A percentile compares a stretch with the other conserved stretches of the same genome.
Evolutionary conservation across 1,140 invertebrate species (phyloP).

Genomic region (Tyrophagus putrescentiae): DNA sequence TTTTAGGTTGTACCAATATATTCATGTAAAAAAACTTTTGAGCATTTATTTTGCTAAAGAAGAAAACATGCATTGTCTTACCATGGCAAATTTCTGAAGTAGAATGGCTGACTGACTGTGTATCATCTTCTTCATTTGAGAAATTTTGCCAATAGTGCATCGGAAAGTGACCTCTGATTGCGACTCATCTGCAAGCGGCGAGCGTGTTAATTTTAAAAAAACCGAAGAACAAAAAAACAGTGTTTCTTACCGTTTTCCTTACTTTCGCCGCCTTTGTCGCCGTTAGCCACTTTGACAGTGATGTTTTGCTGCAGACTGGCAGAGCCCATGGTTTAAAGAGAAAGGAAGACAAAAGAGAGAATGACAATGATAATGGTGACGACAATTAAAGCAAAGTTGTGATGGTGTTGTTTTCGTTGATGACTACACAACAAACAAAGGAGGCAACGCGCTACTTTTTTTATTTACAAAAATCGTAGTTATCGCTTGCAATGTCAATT

Average conservation of each 20-base stretch:
- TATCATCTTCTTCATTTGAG: slow-evolving; percentile 72
- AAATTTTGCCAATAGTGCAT: slow-evolving; percentile 71
- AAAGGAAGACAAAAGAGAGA: no score
- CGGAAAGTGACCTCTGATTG: slow-evolving; percentile 85
- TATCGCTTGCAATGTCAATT: no score
- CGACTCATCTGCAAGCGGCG: slow-evolving; percentile 56
- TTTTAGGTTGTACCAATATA: neutral
- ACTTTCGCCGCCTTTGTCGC: neutral
- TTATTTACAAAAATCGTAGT: no score
- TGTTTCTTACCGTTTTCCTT: slow-evolving; percentile 14
- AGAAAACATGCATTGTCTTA: slow-evolving; percentile 17
- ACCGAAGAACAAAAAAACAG: neutral
- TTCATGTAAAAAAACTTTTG: neutral
- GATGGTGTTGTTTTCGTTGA: no score
- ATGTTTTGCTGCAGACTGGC: no score
- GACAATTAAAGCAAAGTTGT: no score
- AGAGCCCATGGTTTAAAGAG: no score
- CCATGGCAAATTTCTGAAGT: slow-evolving; percentile 88
- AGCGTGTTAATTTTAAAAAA: no score
- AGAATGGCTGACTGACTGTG: slow-evolving; percentile 81
- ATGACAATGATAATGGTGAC: no score
- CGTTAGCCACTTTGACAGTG: no score
- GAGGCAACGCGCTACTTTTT: no score
- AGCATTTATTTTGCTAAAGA: neutral
- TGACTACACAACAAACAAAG: no score